Evolutionary conservation across 1,140 invertebrate genomes (phyloP).

Genomic region (Solen grandis): DNA sequence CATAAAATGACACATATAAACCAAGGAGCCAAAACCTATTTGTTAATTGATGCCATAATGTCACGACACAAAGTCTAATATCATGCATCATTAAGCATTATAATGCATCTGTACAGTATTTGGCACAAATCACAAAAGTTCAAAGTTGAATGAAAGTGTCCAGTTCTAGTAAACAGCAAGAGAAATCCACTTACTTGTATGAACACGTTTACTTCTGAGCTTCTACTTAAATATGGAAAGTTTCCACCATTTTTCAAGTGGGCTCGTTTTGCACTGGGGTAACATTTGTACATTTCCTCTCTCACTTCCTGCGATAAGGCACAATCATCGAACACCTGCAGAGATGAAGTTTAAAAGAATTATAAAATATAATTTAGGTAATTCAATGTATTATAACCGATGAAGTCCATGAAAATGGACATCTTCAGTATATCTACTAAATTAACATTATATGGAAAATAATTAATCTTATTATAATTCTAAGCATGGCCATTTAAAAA

Average conservation of each 20-base stretch:
- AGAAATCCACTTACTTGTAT: conserved; percentile 86
- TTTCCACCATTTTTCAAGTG: conserved; percentile 94
- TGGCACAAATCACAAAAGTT: background rate
- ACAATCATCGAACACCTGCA: conserved; percentile 92
- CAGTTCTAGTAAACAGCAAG: background rate
- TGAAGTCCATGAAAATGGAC: no score
- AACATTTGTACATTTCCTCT: conserved; percentile 93
- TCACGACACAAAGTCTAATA: no score
- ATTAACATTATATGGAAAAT: no score
- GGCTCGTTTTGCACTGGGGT: conserved; percentile 92
- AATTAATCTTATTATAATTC: no score
- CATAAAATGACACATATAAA: no score
- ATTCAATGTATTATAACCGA: no score
- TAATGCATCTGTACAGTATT: background rate
- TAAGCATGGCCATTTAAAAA: no score
- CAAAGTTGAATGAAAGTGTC: background rate
- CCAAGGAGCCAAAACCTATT: no score
- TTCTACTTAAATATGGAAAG: conserved; percentile 94
- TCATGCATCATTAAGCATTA: background rate
- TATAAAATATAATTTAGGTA: no score
- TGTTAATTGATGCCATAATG: no score
- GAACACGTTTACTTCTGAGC: conserved; percentile 94
- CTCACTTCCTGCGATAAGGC: conserved; percentile 87
- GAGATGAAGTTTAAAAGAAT: no score
- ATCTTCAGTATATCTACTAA: no score